A percentile compares a stretch with the other conserved stretches of the same genome.
Conservation (phyloP, 2,113 vertebrate genomes). For the Microcebus murinus region DNA sequence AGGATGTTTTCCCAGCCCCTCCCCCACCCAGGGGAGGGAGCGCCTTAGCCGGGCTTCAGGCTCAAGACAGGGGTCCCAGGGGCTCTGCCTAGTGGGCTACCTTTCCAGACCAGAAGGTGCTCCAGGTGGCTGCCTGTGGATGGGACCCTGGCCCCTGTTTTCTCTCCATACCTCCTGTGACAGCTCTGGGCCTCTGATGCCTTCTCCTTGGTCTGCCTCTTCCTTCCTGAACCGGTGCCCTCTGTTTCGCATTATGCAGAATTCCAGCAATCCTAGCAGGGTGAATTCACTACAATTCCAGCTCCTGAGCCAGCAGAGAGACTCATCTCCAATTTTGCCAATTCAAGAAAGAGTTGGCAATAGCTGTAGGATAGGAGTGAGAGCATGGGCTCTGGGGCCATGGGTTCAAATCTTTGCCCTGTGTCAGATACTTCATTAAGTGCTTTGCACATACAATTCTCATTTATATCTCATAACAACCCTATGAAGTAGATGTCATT, state of each 20-base stretch:
- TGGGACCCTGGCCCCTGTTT: neutral
- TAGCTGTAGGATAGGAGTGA: neutral
- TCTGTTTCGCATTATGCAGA: neutral
- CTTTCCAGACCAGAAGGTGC: neutral
- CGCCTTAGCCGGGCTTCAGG: neutral
- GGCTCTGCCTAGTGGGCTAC: neutral
- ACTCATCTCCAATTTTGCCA: neutral
- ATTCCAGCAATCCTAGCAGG: neutral
- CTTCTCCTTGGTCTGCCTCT: neutral
- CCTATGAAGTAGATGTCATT: neutral
- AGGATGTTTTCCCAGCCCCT: neutral
- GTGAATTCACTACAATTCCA: neutral
- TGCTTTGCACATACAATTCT: neutral
- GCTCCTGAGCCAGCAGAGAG: neutral
- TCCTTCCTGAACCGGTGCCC: neutral
- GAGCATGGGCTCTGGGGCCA: neutral
- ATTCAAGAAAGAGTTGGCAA: neutral
- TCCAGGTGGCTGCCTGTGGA: neutral
- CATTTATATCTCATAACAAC: neutral
- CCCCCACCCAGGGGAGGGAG: neutral
- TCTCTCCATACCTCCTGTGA: neutral
- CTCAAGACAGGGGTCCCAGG: fast-evolving
- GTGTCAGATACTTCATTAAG: neutral
- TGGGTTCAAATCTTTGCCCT: neutral
- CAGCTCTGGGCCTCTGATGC: fast-evolving